phyloP scores from a whole-genome alignment of 2,888 invertebrate genomes.

The Pimpla rufipes region DNA sequence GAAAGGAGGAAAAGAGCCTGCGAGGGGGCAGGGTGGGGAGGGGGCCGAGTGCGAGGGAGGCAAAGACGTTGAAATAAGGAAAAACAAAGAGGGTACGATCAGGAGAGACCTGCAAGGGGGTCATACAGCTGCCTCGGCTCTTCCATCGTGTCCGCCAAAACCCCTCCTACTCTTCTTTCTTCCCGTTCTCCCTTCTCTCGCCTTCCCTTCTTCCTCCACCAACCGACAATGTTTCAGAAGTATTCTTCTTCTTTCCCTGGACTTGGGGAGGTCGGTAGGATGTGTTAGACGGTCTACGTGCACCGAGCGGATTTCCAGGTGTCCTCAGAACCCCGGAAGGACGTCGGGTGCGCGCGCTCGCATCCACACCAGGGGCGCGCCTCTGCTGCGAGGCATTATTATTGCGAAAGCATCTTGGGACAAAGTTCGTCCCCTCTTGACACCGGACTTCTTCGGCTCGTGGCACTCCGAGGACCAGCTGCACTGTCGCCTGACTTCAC shows the following conservation, averaged over 20 bases:
- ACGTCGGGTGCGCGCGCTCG: constrained; percentile 24
- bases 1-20: constrained; percentile 19
- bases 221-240: constrained; percentile 69
- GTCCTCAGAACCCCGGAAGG: constrained; percentile 59
- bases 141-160: constrained; percentile 43
- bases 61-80: constrained; percentile 31
- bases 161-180: constrained; percentile 1
- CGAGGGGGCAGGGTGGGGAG: constrained; percentile 7
- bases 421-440: constrained; percentile 61
- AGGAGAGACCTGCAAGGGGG: constrained; percentile 40
- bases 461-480: constrained; percentile 70
- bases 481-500: constrained; percentile 60
- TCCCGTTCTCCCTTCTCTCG: neutral
- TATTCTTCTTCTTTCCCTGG: constrained; percentile 67
- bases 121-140: constrained; percentile 16
- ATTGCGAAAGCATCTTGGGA: constrained; percentile 76
- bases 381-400: constrained; percentile 66
- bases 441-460: constrained; percentile 20
- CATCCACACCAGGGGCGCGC: constrained; percentile 29
- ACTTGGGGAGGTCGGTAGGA: constrained; percentile 42
- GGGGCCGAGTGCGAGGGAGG: constrained; percentile 2
- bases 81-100: constrained; percentile 40
- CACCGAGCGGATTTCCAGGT: constrained; percentile 65
- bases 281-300: constrained; percentile 40
- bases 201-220: constrained; percentile 52